phyloP scores from a whole-genome alignment of 2,888 invertebrate species.

The Drosophila robusta region DNA sequence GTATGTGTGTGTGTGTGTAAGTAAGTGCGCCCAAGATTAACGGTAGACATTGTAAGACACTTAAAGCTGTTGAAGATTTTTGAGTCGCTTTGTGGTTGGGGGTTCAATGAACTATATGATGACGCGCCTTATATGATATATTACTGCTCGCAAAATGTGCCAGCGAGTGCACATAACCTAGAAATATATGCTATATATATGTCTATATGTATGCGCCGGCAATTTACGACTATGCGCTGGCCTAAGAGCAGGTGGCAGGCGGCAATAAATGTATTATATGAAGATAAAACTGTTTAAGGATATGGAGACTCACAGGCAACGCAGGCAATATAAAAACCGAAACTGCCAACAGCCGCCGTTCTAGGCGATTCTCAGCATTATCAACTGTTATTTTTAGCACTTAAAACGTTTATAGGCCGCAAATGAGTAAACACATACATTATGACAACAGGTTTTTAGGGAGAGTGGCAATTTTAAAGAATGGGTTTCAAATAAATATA shows the following conservation, averaged over 20 bases:
- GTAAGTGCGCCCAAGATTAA: constrained; percentile 72
- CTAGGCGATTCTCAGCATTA: constrained; percentile 23
- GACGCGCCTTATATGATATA: constrained; percentile 69
- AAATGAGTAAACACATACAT: constrained; percentile 20
- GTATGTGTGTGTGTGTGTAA: constrained; percentile 24
- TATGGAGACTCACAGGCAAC: constrained; percentile 39
- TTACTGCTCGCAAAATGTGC: constrained; percentile 41
- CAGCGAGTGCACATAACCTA: constrained; percentile 33
- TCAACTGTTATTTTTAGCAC: constrained; percentile 5
- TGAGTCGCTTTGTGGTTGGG: constrained; percentile 64
- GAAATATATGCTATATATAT: constrained; percentile 3
- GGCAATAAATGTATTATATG: constrained; percentile 74
- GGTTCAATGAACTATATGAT: constrained; percentile 80
- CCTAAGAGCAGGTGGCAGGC: constrained; percentile 60
- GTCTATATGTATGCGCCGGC: constrained; percentile 12
- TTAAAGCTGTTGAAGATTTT: constrained; percentile 77
- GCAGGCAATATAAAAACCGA: constrained; percentile 29
- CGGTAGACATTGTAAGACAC: constrained; percentile 80
- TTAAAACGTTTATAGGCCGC: constrained; percentile 26
- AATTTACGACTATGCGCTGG: constrained; percentile 48
- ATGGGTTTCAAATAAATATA: background rate
- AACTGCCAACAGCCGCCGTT: constrained; percentile 25
- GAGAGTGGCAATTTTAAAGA: too few relatives aligned
- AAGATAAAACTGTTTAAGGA: constrained; percentile 71
- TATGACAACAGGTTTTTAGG: constrained; percentile 28